phyloP scores from a whole-genome alignment of 2,113 vertebrate species.

The Neopipo cinnamomea region DNA sequence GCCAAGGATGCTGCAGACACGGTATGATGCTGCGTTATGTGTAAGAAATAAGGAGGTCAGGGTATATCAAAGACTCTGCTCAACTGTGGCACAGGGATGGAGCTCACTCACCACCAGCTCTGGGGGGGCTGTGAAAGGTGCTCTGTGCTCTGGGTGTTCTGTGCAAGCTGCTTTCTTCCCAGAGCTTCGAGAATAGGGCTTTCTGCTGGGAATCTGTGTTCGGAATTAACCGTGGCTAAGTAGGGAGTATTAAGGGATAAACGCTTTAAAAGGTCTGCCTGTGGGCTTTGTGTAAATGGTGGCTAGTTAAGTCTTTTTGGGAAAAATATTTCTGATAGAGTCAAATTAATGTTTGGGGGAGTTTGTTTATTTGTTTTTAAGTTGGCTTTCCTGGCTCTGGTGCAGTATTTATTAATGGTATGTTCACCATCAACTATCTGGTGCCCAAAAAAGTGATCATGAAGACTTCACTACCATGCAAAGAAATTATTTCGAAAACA shows the following conservation, averaged over 20 bases:
- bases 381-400: neutral
- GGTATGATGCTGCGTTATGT: accelerated
- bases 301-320: neutral
- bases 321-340: neutral
- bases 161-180: neutral
- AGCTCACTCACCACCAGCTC: accelerated
- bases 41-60: neutral
- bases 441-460: neutral
- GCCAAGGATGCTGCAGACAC: neutral
- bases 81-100: accelerated
- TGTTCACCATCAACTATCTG: neutral
- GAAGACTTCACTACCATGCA: neutral
- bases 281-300: neutral
- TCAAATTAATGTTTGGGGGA: neutral
- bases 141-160: neutral
- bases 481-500: neutral
- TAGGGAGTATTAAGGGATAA: neutral
- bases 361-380: neutral
- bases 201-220: neutral
- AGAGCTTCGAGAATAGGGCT: neutral
- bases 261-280: neutral
- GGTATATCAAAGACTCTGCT: neutral
- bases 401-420: neutral
- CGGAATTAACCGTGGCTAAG: neutral
- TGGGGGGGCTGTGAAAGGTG: neutral